These are phyloP conservation scores for Orthonyx spaldingii DNA, from an alignment of 2,113 vertebrate species.

Conservation along the genomic window DNA sequence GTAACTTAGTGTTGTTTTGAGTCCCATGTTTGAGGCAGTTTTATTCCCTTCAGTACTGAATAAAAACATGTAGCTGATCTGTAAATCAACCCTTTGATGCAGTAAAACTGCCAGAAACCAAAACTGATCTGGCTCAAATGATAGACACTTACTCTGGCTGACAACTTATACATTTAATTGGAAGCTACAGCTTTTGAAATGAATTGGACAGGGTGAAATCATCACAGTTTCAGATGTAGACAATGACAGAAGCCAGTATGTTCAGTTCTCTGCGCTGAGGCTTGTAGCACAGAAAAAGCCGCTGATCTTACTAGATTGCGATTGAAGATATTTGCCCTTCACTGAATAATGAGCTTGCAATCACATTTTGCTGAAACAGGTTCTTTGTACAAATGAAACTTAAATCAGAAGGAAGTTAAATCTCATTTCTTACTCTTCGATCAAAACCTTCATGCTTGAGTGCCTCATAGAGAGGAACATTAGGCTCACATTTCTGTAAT, in stretches of 20 bases:
- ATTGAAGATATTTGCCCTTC: slow-evolving; percentile 67
- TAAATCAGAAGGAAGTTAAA: slow-evolving; percentile 68
- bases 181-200: slow-evolving; percentile 68
- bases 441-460: slow-evolving; percentile 50
- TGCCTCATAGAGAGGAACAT: slow-evolving; percentile 21
- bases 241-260: slow-evolving; percentile 69
- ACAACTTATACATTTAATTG: slow-evolving; percentile 72
- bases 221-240: slow-evolving; percentile 69
- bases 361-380: slow-evolving; percentile 55
- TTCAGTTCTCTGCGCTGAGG: slow-evolving; percentile 58
- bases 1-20: neutral
- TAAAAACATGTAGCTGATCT: slow-evolving; percentile 3
- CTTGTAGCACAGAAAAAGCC: slow-evolving; percentile 58
- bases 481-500: slow-evolving; percentile 43
- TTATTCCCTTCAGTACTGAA: neutral
- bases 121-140: slow-evolving; percentile 62
- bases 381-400: slow-evolving; percentile 52
- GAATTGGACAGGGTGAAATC: slow-evolving; percentile 70
- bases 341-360: slow-evolving; percentile 58
- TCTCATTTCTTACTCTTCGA: slow-evolving; percentile 50
- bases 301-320: slow-evolving; percentile 22
- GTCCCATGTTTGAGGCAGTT: neutral
- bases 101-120: slow-evolving; percentile 49
- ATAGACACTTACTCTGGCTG: slow-evolving; percentile 70
- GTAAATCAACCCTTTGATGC: slow-evolving; percentile 45